Evolutionary conservation across 2,113 vertebrate genomes (phyloP).

Genomic region (Erythrocercus mccallii): DNA sequence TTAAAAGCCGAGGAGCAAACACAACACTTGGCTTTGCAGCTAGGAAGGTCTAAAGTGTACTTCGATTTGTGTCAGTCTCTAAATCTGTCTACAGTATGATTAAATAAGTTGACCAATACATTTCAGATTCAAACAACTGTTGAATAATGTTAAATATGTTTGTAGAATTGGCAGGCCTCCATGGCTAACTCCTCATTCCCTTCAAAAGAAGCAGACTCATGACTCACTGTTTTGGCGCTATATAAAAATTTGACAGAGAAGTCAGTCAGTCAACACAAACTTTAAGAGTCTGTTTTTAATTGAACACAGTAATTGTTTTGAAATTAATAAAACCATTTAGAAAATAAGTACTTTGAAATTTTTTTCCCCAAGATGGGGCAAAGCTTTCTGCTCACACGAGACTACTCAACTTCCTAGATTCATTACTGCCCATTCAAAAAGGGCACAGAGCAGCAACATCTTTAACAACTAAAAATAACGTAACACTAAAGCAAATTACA

Average conservation of each 20-base stretch:
- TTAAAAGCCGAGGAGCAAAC: background rate
- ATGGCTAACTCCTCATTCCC: background rate
- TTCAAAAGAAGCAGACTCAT: background rate
- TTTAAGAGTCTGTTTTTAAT: slow-evolving; percentile 1
- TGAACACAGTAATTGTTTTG: background rate
- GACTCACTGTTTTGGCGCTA: background rate
- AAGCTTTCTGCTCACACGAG: background rate
- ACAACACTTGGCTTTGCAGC: background rate
- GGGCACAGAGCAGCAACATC: background rate
- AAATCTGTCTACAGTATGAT: background rate
- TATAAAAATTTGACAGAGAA: background rate
- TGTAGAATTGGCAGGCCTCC: background rate
- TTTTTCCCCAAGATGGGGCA: background rate
- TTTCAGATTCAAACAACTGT: background rate
- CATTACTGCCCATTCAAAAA: background rate
- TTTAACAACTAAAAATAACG: background rate
- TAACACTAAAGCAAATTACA: background rate
- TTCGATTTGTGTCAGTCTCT: background rate
- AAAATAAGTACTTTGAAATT: background rate
- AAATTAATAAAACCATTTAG: background rate
- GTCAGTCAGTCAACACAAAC: background rate
- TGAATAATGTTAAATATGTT: background rate
- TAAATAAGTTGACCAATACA: background rate
- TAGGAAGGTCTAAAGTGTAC: background rate
- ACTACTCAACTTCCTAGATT: background rate